Evolutionary conservation across 2,888 invertebrate genomes (phyloP), one percentile per base, ranked within the genome.

Genomic region (Chironomus riparius): DNA sequence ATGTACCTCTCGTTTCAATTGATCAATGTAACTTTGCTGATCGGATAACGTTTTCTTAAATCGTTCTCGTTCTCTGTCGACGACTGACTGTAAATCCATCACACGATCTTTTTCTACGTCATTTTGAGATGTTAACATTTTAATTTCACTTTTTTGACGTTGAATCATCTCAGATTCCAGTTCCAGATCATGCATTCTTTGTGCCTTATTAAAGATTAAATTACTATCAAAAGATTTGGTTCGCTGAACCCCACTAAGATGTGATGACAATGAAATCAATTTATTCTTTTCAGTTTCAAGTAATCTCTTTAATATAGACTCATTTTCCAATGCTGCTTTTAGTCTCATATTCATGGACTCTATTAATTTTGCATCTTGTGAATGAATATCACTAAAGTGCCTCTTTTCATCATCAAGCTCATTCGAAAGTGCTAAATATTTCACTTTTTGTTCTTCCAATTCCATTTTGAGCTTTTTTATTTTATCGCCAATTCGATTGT

Each of bases 321-420:
- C 91, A 0, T 87, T 87, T 65, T 88, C 87, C 81, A 91, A 83
- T 0, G 89, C 87, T 0, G 86, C 86, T 78, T 92, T 90, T 4
- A 93, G 82, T 0, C 89, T 87, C 77, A 87, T 86, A 78, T 89
- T 86, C 79, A 91, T 85, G 76, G 89, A 88, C 79, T 88, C 86
- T 78, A 91, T 89, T 81, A 90, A 87, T 79, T 87, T 86, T 0
- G 89, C 87, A 81, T 91, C 90, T 81, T 90, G 89, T 28, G 87
- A 86, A 84, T 90, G 87, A 61, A 85, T 82, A 6, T 83, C 81
- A 72, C 87, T 86, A 0, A 88, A 86, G 61, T 86, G 86, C 68
- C 87, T 85, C 79, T 87, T 87, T 79, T 90, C 89, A 24, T 87
- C 83, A 76, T 87, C 86, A 13, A 91, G 81, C 77, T 87, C 83